Conservation (phyloP, 2,888 invertebrate genomes). For the Drosophila macrospina region DNA sequence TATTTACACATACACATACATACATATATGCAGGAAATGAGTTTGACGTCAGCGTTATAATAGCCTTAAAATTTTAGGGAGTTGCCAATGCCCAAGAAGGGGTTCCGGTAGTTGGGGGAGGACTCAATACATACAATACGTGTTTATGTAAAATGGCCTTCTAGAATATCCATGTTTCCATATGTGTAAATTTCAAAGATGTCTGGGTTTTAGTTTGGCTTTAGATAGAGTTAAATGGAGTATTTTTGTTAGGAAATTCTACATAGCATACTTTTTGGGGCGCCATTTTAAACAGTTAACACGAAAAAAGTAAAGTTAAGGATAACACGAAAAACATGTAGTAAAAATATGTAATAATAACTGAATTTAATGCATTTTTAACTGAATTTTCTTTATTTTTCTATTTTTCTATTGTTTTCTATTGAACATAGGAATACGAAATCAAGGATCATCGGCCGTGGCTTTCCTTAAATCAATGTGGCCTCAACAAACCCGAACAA, state of each 20-base stretch:
- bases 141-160: constrained; percentile 12
- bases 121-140: constrained; percentile 10
- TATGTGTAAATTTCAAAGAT: constrained; percentile 4
- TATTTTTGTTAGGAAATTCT: neutral
- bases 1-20: constrained; percentile 18
- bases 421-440: constrained; percentile 82
- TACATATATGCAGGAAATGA: constrained; percentile 60
- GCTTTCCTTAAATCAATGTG: constrained; percentile 84
- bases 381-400: too few relatives aligned
- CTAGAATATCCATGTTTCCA: constrained; percentile 12
- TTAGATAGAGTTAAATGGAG: neutral
- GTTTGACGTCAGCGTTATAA: constrained; percentile 64
- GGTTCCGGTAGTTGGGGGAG: neutral
- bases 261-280: constrained; percentile 42
- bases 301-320: too few relatives aligned
- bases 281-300: neutral
- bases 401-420: too few relatives aligned
- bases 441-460: constrained; percentile 85
- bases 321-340: too few relatives aligned
- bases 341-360: neutral
- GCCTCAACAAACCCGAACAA: constrained; percentile 85
- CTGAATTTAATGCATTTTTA: neutral
- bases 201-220: neutral
- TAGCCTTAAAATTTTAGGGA: constrained; percentile 35
- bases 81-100: constrained; percentile 5